Percentiles rank a stretch among this genome's conserved stretches.
phyloP scores from a whole-genome alignment of 2,113 vertebrate species.

The Dromaius novaehollandiae region DNA sequence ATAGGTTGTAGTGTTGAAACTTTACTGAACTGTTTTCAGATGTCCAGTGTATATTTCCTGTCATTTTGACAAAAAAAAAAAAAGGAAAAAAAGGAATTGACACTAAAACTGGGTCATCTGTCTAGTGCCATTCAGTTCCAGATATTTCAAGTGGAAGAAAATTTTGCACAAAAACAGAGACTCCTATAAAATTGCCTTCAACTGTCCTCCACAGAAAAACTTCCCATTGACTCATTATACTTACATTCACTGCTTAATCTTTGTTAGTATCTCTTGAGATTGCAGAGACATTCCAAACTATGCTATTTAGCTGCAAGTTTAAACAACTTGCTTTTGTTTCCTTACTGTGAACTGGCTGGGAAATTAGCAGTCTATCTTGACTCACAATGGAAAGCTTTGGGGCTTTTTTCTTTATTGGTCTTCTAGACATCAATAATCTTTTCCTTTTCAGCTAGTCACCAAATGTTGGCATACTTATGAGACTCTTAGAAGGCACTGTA shows the following conservation, averaged over 20 bases:
- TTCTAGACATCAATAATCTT: neutral
- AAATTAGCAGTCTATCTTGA: neutral
- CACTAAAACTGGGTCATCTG: conserved; percentile 42
- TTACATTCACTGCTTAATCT: conserved; percentile 8
- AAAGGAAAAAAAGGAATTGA: neutral
- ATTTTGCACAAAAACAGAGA: conserved; percentile 45
- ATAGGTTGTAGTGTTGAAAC: conserved; percentile 75
- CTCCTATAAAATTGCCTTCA: conserved; percentile 60
- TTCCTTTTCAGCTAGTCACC: conserved; percentile 35
- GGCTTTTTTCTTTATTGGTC: neutral
- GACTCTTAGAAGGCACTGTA: conserved; percentile 61
- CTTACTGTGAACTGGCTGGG: neutral
- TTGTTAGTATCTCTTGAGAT: neutral
- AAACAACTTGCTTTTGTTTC: conserved; percentile 31
- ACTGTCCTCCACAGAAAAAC: conserved; percentile 69
- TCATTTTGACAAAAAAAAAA: conserved; percentile 9
- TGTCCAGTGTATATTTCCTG: conserved; percentile 58
- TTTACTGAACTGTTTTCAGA: conserved; percentile 61
- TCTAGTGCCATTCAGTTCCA: conserved; percentile 60
- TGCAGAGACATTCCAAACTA: conserved; percentile 2
- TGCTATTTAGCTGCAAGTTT: neutral
- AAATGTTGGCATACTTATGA: conserved; percentile 16
- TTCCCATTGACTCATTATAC: neutral
- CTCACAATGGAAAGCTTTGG: conserved; percentile 26
- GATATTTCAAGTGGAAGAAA: conserved; percentile 48